phyloP scores from a whole-genome alignment of 2,888 invertebrate genomes.

The Drosophila aldrichi region DNA sequence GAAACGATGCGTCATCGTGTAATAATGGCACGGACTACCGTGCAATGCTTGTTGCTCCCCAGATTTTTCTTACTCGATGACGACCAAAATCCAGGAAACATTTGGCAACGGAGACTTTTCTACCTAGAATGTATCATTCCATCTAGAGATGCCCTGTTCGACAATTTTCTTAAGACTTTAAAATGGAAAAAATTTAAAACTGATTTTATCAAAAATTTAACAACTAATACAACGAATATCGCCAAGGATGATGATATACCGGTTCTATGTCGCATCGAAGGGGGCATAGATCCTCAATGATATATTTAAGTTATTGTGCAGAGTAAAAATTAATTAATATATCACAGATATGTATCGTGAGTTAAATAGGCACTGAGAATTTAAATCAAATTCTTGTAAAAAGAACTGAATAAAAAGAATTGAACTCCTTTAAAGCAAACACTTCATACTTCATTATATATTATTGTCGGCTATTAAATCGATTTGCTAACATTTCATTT shows the following conservation, averaged over 20 bases:
- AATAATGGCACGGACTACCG: slow-evolving; percentile 88
- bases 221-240: slow-evolving; percentile 51
- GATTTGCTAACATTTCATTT: too few relatives aligned
- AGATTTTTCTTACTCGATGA: slow-evolving; percentile 89
- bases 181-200: slow-evolving; percentile 83
- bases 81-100: slow-evolving; percentile 83
- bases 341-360: not conserved
- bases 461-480: too few relatives aligned
- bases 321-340: not conserved
- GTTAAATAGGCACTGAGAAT: too few relatives aligned
- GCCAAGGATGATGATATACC: slow-evolving; percentile 82
- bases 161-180: slow-evolving; percentile 75
- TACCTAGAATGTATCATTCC: slow-evolving; percentile 82
- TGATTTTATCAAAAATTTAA: slow-evolving; percentile 62
- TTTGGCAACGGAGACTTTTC: slow-evolving; percentile 83
- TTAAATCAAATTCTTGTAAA: too few relatives aligned
- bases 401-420: too few relatives aligned
- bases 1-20: slow-evolving; percentile 89
- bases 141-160: slow-evolving; percentile 78
- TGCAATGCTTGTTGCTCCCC: slow-evolving; percentile 89
- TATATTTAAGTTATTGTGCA: not conserved
- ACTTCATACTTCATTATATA: too few relatives aligned
- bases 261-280: slow-evolving; percentile 83
- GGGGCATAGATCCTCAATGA: slow-evolving; percentile 49
- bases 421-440: too few relatives aligned